A percentile compares a stretch with the other conserved stretches of the same genome.
Conservation (phyloP, 2,888 invertebrate species). For the Drosophila mulleri region DNA sequence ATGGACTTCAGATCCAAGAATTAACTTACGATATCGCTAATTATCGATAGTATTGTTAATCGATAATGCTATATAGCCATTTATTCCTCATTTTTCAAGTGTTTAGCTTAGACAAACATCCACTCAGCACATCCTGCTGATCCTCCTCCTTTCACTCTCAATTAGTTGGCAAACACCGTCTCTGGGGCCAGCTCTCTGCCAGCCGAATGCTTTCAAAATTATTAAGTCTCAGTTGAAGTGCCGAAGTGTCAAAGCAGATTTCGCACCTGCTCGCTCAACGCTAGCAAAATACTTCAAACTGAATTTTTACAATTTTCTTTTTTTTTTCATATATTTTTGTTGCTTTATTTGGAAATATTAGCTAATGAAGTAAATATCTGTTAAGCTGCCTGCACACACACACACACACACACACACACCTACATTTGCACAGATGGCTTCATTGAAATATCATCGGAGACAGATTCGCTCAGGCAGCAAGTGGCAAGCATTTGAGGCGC, state of each 20-base stretch:
- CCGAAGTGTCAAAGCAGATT: not conserved
- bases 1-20: no score
- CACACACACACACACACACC: not conserved
- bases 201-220: not conserved
- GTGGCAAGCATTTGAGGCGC: conserved; percentile 34
- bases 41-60: no score
- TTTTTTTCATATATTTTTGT: not conserved
- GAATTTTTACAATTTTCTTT: not conserved
- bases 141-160: not conserved
- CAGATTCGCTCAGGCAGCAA: conserved; percentile 21
- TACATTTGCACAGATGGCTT: not conserved
- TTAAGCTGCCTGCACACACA: conserved; percentile 2
- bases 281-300: not conserved
- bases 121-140: not conserved
- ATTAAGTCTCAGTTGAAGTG: not conserved
- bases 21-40: no score
- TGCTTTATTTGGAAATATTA: not conserved
- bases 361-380: conserved; percentile 17
- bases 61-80: not conserved
- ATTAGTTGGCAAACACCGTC: not conserved
- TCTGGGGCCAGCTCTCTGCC: not conserved
- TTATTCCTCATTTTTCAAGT: not conserved
- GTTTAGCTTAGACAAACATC: not conserved
- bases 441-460: conserved; percentile 7
- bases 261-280: not conserved